Conservation (phyloP, 1,140 invertebrate species). For the Sitophilus oryzae region DNA sequence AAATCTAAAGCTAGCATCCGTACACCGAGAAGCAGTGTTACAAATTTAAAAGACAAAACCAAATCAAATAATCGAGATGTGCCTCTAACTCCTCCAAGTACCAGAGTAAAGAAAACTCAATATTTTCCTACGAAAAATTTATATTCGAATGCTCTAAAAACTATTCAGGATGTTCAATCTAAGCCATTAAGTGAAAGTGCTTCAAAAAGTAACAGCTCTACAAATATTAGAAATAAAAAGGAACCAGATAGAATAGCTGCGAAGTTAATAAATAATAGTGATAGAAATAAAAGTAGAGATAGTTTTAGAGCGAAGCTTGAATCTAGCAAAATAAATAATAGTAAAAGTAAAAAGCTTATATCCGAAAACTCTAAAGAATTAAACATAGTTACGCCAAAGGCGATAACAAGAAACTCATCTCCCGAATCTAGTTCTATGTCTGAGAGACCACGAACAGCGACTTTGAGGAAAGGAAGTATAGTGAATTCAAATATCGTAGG, state of each 20-base stretch:
- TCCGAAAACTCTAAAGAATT: not conserved
- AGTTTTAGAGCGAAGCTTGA: not conserved
- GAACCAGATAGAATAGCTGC: not conserved
- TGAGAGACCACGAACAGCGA: slow-evolving; percentile 39
- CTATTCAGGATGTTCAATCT: slow-evolving; percentile 6
- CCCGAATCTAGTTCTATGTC: slow-evolving; percentile 23
- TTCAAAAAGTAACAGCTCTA: not conserved
- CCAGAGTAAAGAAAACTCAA: slow-evolving; percentile 32
- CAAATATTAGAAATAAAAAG: not conserved
- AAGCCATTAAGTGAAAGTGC: not conserved
- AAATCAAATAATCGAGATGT: slow-evolving; percentile 2
- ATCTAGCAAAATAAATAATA: not conserved
- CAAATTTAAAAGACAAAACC: too few species aligned
- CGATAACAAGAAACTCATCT: not conserved
- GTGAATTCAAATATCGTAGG: slow-evolving; percentile 38
- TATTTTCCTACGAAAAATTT: slow-evolving; percentile 39
- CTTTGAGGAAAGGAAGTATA: slow-evolving; percentile 37
- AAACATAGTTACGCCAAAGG: not conserved
- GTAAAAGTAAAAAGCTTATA: slow-evolving; percentile 3
- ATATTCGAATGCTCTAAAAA: slow-evolving; percentile 34
- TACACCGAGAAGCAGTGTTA: too few species aligned
- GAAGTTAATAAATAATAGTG: not conserved
- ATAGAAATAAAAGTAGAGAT: not conserved
- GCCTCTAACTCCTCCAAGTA: slow-evolving; percentile 25
- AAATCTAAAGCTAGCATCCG: not conserved